Evolutionary conservation across 2,113 vertebrate species (phyloP).

Genomic region (Rousettus leschenaultii): DNA sequence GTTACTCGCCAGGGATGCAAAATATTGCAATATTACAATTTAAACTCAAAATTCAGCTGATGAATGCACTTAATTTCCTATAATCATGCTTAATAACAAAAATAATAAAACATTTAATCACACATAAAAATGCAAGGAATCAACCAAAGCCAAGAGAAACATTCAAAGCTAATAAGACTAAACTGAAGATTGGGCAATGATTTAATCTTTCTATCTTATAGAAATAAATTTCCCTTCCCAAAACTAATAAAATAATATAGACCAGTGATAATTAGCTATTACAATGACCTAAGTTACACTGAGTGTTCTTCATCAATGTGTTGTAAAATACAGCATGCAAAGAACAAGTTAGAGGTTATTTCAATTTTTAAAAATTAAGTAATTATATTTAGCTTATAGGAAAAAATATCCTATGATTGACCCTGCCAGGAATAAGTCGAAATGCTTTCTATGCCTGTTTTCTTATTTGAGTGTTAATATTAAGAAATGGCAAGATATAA

Average conservation of each 20-base stretch:
- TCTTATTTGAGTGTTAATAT: not conserved
- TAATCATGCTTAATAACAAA: not conserved
- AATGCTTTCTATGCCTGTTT: not conserved
- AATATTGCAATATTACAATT: not conserved
- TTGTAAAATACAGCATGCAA: not conserved
- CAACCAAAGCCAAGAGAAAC: not conserved
- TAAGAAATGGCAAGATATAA: not conserved
- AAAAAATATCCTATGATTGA: not conserved
- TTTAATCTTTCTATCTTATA: not conserved
- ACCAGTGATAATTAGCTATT: not conserved
- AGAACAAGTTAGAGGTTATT: not conserved
- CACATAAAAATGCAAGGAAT: not conserved
- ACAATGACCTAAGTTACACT: not conserved
- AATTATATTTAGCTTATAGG: not conserved
- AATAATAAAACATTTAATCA: not conserved
- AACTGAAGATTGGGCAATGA: not conserved
- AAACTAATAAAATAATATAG: conserved; percentile 4
- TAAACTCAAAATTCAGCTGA: conserved; percentile 32
- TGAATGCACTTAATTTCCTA: not conserved
- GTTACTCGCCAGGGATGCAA: not conserved
- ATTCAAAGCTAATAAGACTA: not conserved
- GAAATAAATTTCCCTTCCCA: not conserved
- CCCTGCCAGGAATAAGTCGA: not conserved
- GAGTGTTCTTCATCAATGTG: not conserved
- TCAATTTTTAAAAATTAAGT: not conserved